phyloP scores from a whole-genome alignment of 2,797 vertebrate species.

The Lates japonicus region DNA sequence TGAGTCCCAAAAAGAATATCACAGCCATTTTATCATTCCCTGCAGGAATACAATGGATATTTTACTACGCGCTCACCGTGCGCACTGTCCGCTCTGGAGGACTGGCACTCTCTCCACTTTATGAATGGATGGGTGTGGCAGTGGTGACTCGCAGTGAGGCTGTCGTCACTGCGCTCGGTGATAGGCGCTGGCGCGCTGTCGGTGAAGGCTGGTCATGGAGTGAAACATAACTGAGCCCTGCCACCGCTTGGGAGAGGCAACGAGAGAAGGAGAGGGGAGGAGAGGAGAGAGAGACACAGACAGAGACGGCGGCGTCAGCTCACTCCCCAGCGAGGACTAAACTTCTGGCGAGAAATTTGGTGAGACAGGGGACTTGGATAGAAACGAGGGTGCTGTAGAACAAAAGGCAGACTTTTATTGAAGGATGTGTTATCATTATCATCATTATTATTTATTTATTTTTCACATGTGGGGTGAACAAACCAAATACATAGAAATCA shows the following conservation, averaged over 20 bases:
- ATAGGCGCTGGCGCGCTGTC: slow-evolving; percentile 64
- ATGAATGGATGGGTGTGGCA: slow-evolving; percentile 90
- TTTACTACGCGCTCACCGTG: neutral
- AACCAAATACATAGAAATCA: neutral
- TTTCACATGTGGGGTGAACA: neutral
- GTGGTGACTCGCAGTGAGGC: slow-evolving; percentile 55
- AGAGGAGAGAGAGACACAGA: slow-evolving; percentile 33
- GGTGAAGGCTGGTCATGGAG: slow-evolving; percentile 66
- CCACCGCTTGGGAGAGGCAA: slow-evolving; percentile 59
- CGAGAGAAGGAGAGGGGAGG: slow-evolving; percentile 42
- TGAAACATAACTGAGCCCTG: slow-evolving; percentile 71
- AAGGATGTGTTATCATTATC: neutral
- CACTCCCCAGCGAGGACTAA: slow-evolving; percentile 63
- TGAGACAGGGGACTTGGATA: slow-evolving; percentile 60
- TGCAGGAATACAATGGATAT: neutral
- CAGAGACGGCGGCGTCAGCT: slow-evolving; percentile 38
- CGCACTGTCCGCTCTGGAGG: slow-evolving; percentile 26
- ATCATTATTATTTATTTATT: too few species aligned
- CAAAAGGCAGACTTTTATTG: slow-evolving; percentile 35
- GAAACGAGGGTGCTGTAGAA: slow-evolving; percentile 48
- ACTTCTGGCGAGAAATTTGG: slow-evolving; percentile 76
- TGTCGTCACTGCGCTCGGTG: slow-evolving; percentile 75
- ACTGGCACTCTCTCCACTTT: slow-evolving; percentile 74
- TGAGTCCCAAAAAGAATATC: neutral
- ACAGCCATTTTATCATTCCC: neutral